Evolutionary conservation across 2,888 invertebrate genomes (phyloP), one percentile per base, ranked within the genome.

Genomic region (Chloroclystis v-ata): DNA sequence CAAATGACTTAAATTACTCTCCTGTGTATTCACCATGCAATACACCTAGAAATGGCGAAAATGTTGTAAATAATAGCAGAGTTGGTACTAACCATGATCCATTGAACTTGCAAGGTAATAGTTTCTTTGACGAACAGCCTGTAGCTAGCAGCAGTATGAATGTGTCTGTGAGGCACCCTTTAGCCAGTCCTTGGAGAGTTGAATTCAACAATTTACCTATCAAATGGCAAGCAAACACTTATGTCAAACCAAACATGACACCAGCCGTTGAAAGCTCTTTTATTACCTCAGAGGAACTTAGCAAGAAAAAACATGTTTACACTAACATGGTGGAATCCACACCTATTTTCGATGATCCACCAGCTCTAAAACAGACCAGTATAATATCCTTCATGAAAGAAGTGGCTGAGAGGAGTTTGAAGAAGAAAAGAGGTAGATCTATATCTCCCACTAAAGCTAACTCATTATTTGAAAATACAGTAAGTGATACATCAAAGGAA

Each of bases 191-290:
- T 1, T 89, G 89, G 89, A 69, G 89, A 46, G 80, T 77, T 1
- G 82, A 88, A 57, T 87, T 84, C 62, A 72, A 70, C 9, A 78
- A 63, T 43, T 64, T 87, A 38, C 83, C 85, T 3, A 79, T 85
- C 45, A 88, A 77, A 65, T 89, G 87, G 87, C 84, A 76, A 45
- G 75, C 69, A 3, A 83, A 87, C 49, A 72, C 82, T 4, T 82
- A 86, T 64, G 71, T 87, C 0, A 89, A 89, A 57, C 55, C 88
- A 6, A 82, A 88, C 48, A 86, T 89, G 89, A 89, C 89, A 32
- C 89, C 89, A 29, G 84, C 89, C 8, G 75, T 85, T 11, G 88
- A 88, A 51, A 72, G 78, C 44, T 87, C 87, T 4, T 87, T 82
- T 44, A 72, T 85, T 0, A 77, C 78, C 48, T 63, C 72, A 33